A percentile compares a stretch with the other conserved stretches of the same genome.
Evolutionary conservation across 2,113 vertebrate species (phyloP).

Genomic region (Anas platyrhynchos): DNA sequence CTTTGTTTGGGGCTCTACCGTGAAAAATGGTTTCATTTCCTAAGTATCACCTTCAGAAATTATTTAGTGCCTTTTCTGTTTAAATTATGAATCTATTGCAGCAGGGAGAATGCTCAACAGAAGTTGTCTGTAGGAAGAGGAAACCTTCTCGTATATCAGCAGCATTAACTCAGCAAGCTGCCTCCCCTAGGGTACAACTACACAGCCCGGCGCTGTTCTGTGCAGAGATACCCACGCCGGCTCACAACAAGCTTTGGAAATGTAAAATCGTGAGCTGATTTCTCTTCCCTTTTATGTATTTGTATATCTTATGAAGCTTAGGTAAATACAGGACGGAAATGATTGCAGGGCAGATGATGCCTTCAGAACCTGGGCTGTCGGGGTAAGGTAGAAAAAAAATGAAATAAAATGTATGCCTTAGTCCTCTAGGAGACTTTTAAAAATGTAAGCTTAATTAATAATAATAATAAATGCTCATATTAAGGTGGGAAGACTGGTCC

Average conservation of each 20-base stretch:
- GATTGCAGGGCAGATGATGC: background rate
- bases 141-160: background rate
- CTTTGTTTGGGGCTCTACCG: background rate
- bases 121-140: background rate
- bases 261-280: background rate
- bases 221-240: rapidly evolving
- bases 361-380: background rate
- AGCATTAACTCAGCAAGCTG: background rate
- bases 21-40: slow-evolving; percentile 27
- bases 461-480: background rate
- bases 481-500: background rate
- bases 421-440: background rate
- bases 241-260: background rate
- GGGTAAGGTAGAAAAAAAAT: background rate
- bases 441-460: background rate
- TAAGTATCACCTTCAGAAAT: slow-evolving; percentile 41
- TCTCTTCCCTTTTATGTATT: background rate
- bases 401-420: background rate
- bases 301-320: background rate
- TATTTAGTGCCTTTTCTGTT: slow-evolving; percentile 42
- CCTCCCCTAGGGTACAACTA: background rate
- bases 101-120: background rate
- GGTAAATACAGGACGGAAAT: background rate
- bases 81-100: slow-evolving; percentile 24
- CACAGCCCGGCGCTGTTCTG: background rate